phyloP scores from a whole-genome alignment of 2,888 invertebrate genomes.

The Spatulosminthurus flaviceps region DNA sequence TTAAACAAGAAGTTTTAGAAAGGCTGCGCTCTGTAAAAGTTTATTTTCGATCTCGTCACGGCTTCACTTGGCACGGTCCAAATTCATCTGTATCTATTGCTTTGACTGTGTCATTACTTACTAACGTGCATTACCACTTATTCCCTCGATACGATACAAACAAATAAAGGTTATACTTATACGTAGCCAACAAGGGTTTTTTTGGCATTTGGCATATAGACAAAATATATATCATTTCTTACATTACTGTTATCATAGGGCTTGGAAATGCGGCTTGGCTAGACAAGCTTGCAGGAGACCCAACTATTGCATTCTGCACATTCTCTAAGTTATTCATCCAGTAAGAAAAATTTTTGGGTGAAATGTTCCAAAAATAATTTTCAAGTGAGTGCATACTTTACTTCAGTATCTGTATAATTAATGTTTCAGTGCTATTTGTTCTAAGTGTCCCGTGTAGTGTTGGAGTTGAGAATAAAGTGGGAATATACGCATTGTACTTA shows the following conservation, averaged over 20 bases:
- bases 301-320: background rate
- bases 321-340: slow-evolving; percentile 2
- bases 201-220: background rate
- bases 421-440: background rate
- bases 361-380: slow-evolving; percentile 10
- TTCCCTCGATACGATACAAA: background rate
- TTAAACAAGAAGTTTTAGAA: slow-evolving; percentile 3
- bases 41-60: slow-evolving; percentile 24
- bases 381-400: background rate
- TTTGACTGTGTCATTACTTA: background rate
- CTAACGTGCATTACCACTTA: too few relatives aligned
- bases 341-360: background rate
- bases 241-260: background rate
- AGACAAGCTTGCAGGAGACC: background rate
- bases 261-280: background rate
- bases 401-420: background rate
- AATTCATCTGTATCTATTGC: background rate
- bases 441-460: background rate
- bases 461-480: background rate
- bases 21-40: background rate
- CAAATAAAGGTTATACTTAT: background rate
- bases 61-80: slow-evolving; percentile 1
- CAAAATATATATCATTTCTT: background rate
- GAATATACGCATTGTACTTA: background rate
- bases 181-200: too few relatives aligned